Percentiles rank a stretch among this genome's conserved stretches.
Conservation (phyloP, 1,140 invertebrate genomes). For the Agrilus planipennis region DNA sequence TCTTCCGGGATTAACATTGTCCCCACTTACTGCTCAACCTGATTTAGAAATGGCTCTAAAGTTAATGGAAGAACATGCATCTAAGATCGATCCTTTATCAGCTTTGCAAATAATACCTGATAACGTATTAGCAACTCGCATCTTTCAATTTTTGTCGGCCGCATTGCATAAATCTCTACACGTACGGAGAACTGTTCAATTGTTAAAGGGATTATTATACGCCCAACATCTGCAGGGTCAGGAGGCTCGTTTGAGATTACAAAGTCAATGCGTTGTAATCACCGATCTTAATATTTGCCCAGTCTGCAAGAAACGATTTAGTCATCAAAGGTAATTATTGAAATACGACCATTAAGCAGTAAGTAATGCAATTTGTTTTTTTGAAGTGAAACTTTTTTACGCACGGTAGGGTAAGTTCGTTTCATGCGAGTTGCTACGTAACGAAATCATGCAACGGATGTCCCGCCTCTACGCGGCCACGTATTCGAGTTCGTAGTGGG, state of each 20-base stretch:
- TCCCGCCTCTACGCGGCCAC: too few species aligned
- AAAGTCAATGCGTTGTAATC: constrained; percentile 69
- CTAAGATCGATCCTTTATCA: constrained; percentile 65
- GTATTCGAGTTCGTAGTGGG: too few species aligned
- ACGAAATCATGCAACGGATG: too few species aligned
- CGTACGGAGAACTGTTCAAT: constrained; percentile 56
- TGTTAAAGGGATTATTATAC: constrained; percentile 69
- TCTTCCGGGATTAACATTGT: constrained; percentile 38
- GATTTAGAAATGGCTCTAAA: constrained; percentile 67
- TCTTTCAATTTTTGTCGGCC: constrained; percentile 66
- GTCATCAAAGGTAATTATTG: constrained; percentile 71
- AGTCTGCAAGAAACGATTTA: constrained; percentile 85
- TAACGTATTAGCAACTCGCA: constrained; percentile 54
- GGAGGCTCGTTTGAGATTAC: constrained; percentile 63
- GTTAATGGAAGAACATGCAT: constrained; percentile 69
- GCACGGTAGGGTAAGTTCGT: too few species aligned
- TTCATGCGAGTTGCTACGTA: too few species aligned
- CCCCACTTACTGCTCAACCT: constrained; percentile 46
- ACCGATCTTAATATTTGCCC: constrained; percentile 79
- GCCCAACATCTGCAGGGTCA: constrained; percentile 74
- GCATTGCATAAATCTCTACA: constrained; percentile 63
- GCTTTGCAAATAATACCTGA: constrained; percentile 65
- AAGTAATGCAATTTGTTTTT: too few species aligned
- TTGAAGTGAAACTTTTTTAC: too few species aligned
- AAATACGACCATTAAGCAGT: too few species aligned